A percentile compares a stretch with the other conserved stretches of the same genome.
phyloP scores from a whole-genome alignment of 2,113 vertebrate genomes.

The Sturnira hondurensis region DNA sequence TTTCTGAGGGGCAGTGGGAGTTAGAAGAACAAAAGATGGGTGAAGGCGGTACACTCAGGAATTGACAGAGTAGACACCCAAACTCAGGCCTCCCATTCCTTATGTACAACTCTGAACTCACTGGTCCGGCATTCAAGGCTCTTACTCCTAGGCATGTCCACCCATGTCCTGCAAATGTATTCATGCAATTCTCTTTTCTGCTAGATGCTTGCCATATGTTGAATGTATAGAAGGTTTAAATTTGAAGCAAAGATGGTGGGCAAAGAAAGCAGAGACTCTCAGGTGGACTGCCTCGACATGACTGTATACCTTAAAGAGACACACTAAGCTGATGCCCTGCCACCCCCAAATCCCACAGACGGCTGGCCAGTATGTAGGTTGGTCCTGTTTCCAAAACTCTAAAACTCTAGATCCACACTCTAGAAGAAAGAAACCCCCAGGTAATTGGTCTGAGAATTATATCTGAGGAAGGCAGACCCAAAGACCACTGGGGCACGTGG shows the following conservation, averaged over 20 bases:
- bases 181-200: neutral
- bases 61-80: neutral
- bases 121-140: neutral
- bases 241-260: neutral
- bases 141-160: neutral
- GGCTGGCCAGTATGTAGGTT: neutral
- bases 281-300: neutral
- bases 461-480: neutral
- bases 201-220: neutral
- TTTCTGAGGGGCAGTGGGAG: neutral
- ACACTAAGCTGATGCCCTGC: neutral
- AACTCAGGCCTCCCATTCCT: neutral
- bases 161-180: neutral
- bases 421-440: neutral
- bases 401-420: neutral
- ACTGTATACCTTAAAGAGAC: neutral
- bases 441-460: neutral
- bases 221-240: neutral
- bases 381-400: neutral
- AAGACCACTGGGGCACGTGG: neutral
- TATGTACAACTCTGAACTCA: neutral
- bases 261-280: neutral
- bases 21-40: neutral
- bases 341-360: neutral
- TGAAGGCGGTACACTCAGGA: neutral